Conservation (phyloP, 2,797 vertebrate species). For the Peromyscus aztecus region DNA sequence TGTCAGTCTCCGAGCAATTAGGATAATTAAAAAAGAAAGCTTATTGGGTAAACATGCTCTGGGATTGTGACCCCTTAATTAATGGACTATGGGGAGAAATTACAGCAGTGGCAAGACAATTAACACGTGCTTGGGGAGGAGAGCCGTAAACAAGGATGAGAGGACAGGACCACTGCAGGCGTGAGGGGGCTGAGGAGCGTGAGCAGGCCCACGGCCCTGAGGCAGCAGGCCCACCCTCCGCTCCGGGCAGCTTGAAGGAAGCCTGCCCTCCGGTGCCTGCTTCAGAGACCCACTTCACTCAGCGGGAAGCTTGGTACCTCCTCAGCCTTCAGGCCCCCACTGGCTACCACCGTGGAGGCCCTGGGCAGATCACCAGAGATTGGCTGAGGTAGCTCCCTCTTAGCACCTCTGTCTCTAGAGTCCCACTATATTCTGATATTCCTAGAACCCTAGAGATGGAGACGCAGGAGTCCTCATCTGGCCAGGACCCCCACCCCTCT, state of each 20-base stretch:
- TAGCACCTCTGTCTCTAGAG: fast-evolving
- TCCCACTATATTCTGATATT: no score
- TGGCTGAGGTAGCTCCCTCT: background rate
- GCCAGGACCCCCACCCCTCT: background rate
- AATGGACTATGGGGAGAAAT: conserved; percentile 95
- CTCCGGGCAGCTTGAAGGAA: conserved; percentile 18
- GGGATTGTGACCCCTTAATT: conserved; percentile 98
- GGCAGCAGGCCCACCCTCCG: background rate
- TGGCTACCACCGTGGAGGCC: no score
- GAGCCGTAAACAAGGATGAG: conserved; percentile 90
- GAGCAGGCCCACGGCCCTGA: background rate
- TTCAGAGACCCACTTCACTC: background rate
- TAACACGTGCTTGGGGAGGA: conserved; percentile 90
- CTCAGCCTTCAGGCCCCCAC: fast-evolving
- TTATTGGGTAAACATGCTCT: conserved; percentile 99
- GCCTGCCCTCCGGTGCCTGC: background rate
- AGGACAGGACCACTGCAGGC: conserved; percentile 81
- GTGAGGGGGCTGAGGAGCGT: conserved; percentile 59
- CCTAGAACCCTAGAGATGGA: no score
- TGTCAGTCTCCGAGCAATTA: conserved; percentile 91
- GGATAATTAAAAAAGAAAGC: conserved; percentile 98
- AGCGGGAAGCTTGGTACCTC: background rate
- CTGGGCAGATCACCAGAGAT: background rate
- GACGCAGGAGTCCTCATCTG: background rate
- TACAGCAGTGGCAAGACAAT: conserved; percentile 94